Percentiles rank a stretch among this genome's conserved stretches.
Conservation (phyloP, 2,113 vertebrate genomes). For the Phalacrocorax brasilianus region DNA sequence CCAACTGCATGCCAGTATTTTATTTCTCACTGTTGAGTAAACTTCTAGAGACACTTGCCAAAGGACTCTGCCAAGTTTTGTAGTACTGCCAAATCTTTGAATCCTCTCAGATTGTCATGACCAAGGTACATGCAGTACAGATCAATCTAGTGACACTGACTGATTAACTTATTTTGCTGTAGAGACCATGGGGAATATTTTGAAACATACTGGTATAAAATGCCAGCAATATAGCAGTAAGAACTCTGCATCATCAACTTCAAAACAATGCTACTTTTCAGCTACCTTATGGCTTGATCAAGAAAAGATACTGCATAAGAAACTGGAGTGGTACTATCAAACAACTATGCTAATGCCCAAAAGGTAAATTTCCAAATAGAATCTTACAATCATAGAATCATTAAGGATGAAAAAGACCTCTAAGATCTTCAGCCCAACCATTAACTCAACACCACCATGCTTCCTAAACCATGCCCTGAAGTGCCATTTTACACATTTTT, state of each 20-base stretch:
- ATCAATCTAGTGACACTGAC: background rate
- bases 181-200: background rate
- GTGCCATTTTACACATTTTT: too few relatives aligned
- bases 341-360: background rate
- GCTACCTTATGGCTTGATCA: background rate
- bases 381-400: too few relatives aligned
- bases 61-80: background rate
- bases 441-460: too few relatives aligned
- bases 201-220: background rate
- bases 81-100: background rate
- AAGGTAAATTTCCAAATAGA: background rate
- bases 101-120: background rate
- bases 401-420: too few relatives aligned
- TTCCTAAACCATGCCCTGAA: too few relatives aligned
- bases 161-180: background rate
- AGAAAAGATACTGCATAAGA: background rate
- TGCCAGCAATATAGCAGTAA: background rate
- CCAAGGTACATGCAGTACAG: background rate
- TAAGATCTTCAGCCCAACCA: too few relatives aligned
- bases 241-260: background rate
- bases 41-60: background rate
- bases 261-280: background rate
- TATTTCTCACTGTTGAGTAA: background rate
- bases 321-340: background rate
- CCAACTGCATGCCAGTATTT: background rate